Evolutionary conservation across 2,797 vertebrate species (phyloP).

Genomic region (Chloroceryle amazona): DNA sequence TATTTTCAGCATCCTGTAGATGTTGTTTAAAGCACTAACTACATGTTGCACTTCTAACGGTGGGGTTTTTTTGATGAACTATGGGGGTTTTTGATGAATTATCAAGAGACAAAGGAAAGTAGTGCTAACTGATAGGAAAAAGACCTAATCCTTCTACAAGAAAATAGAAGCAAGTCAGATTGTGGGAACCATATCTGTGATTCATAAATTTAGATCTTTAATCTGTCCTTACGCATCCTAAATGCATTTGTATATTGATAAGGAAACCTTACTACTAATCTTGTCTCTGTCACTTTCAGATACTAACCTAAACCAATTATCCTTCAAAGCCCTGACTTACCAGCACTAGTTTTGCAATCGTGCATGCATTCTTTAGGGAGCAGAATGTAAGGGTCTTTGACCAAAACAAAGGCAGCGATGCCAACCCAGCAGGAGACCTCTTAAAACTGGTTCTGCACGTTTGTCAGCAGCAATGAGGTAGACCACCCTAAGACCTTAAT

Average conservation of each 20-base stretch:
- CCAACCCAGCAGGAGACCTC: no score
- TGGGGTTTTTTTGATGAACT: accelerated
- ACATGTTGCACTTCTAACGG: accelerated
- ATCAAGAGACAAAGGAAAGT: neutral
- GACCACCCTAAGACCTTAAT: no score
- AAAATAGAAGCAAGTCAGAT: neutral
- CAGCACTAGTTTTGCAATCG: no score
- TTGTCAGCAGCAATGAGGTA: no score
- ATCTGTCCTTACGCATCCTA: neutral
- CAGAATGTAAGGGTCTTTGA: no score
- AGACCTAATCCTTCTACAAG: neutral
- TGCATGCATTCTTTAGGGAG: no score
- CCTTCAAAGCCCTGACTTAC: no score
- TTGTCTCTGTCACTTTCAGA: no score
- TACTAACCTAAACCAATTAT: no score
- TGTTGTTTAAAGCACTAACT: neutral
- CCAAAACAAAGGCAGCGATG: no score
- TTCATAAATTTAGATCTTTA: neutral
- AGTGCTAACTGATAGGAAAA: neutral
- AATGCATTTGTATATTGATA: neutral
- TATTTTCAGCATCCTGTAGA: neutral
- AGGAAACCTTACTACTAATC: no score
- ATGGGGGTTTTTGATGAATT: neutral
- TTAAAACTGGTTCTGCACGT: no score
- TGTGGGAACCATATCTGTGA: neutral